Percentiles rank a stretch among this genome's conserved stretches.
Evolutionary conservation across 1,140 invertebrate genomes (phyloP).

Genomic region (Brachionus asplanchnoidis): DNA sequence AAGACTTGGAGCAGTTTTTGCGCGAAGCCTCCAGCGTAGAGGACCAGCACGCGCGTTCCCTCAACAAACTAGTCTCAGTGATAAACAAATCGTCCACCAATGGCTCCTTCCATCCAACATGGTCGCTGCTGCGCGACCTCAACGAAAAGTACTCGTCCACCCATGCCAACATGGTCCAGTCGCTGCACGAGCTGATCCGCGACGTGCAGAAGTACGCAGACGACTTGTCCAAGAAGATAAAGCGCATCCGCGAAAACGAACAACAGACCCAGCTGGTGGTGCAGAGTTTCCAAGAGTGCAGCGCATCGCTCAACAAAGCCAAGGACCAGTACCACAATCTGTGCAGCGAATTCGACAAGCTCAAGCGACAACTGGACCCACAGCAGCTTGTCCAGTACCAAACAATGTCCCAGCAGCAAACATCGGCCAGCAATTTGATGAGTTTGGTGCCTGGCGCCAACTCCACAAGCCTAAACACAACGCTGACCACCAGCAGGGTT

Average conservation of each 20-base stretch:
- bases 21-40: neutral
- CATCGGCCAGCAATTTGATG: neutral
- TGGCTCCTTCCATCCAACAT: slow-evolving; percentile 18
- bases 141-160: slow-evolving; percentile 20
- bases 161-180: neutral
- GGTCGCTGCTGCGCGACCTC: neutral
- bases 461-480: neutral
- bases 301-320: neutral
- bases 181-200: neutral
- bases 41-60: neutral
- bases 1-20: slow-evolving; percentile 27
- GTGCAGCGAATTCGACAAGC: slow-evolving; percentile 25
- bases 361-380: neutral
- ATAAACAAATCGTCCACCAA: slow-evolving; percentile 30
- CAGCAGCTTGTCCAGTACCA: slow-evolving; percentile 24
- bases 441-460: neutral
- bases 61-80: slow-evolving; percentile 5
- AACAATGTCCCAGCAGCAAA: slow-evolving; percentile 16
- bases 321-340: slow-evolving; percentile 35
- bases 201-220: slow-evolving; percentile 31
- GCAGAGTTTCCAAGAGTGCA: slow-evolving; percentile 13
- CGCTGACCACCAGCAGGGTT: neutral
- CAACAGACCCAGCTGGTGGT: slow-evolving; percentile 18
- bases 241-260: slow-evolving; percentile 28
- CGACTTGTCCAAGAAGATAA: slow-evolving; percentile 37